Evolutionary conservation across 2,797 vertebrate genomes (phyloP).

Genomic region (Trichosurus vulpecula): DNA sequence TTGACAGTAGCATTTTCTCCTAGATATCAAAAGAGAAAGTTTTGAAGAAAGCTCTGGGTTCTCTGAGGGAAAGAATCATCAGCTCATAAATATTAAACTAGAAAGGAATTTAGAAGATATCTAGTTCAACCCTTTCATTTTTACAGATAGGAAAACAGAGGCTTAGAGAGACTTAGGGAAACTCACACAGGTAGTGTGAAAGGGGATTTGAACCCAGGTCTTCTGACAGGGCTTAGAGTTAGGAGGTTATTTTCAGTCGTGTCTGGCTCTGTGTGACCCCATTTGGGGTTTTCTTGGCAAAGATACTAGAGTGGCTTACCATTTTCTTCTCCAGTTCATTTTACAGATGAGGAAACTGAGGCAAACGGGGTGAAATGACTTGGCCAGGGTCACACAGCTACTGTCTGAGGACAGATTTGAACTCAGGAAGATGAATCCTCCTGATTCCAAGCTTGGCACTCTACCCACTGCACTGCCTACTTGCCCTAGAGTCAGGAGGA

Average conservation of each 20-base stretch:
- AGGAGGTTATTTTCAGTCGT: not conserved
- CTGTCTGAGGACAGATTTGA: not conserved
- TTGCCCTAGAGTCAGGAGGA: not conserved
- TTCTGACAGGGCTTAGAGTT: not conserved
- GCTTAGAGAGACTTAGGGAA: conserved; percentile 27
- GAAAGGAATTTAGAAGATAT: not conserved
- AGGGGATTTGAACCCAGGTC: not conserved
- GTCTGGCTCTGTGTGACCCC: not conserved
- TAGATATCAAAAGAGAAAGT: conserved; percentile 40
- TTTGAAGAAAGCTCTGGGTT: conserved; percentile 23
- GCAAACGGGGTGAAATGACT: not conserved
- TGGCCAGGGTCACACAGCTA: not conserved
- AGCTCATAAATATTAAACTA: not conserved
- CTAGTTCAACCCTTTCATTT: not conserved
- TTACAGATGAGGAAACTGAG: not conserved
- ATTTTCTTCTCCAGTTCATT: not conserved
- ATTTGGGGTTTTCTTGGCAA: not conserved
- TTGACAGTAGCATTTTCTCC: conserved; percentile 34
- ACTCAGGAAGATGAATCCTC: not conserved
- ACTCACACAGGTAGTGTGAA: not conserved
- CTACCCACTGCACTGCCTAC: not conserved
- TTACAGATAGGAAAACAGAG: not conserved
- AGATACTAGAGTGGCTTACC: not conserved
- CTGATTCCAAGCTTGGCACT: not conserved
- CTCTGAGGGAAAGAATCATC: conserved; percentile 38